Evolutionary conservation across 2,888 invertebrate species (phyloP), one percentile per base, ranked within the genome.

Genomic region (Aelia acuminata): DNA sequence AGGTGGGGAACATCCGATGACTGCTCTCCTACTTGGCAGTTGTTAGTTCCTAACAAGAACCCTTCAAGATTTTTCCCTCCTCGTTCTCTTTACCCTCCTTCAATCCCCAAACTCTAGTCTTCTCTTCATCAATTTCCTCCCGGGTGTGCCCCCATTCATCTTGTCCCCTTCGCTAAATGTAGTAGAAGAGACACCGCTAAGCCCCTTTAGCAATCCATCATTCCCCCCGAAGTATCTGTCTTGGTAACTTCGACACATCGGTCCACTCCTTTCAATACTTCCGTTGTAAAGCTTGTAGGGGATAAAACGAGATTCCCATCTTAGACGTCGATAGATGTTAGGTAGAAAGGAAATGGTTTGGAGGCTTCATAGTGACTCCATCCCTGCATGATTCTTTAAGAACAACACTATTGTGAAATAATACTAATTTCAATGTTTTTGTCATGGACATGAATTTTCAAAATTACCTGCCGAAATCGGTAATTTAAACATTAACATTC

Each of bases 161-260:
- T 70, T 70, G 63, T 35, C 63, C 22, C 13, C 80, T 43, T 43
- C 43, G n/a, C 43, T 47, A 80, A 80, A 80, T 80, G 80, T 80
- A 43, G 80, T 80, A 80, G 80, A 80, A 80, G 80, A 80, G 80
- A 80, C 80, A 80, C 43, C 43, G n/a, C 80, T 80, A 11, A 80
- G 20, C 43, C n/a, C 11, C 22, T 15, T 10, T 80, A 47, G n/a
- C n/a, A 43, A 80, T 80, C 43, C 13, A 80, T 80, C 80, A 80
- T 80, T 47, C 43, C 43, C 10, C 43, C 43, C 43, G 80, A n/a
- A 80, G 43, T 80, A 80, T 5, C 80, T 80, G 80, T 80, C 80
- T 11, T 22, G 22, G n/a, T 43, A 47, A n/a, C n/a, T 47, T 80
- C 80, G n/a, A 43, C 35, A 35, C 63, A 57, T 70, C 63, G 35